phyloP scores from a whole-genome alignment of 1,140 invertebrate species.

The Dendrolimus punctatus region DNA sequence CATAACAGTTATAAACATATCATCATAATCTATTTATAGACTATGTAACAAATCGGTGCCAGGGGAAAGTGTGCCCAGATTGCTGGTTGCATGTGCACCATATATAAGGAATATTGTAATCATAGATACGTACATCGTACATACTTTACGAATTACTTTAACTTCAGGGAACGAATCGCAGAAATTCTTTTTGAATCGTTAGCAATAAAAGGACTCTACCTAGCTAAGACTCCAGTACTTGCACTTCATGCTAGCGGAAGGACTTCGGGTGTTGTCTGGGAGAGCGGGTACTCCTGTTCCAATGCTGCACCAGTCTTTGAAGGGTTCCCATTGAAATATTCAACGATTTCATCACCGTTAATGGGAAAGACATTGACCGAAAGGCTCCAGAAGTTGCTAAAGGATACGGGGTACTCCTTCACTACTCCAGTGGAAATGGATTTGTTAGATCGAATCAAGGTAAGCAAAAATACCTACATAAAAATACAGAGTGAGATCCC shows the following conservation, averaged over 20 bases:
- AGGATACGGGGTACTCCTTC: slow-evolving; percentile 38
- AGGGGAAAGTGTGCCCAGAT: too few relatives aligned
- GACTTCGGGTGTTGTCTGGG: slow-evolving; percentile 45
- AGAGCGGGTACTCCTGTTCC: slow-evolving; percentile 35
- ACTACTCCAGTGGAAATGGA: slow-evolving; percentile 46
- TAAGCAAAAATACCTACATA: slow-evolving; percentile 20
- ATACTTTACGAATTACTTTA: slow-evolving; percentile 3
- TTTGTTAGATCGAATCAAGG: slow-evolving; percentile 80
- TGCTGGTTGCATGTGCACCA: too few relatives aligned
- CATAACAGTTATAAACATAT: too few relatives aligned
- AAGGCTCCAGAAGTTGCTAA: slow-evolving; percentile 25
- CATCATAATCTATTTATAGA: too few relatives aligned
- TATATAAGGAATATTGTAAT: not conserved
- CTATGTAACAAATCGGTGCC: too few relatives aligned
- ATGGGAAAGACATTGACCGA: slow-evolving; percentile 34
- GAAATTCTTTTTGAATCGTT: slow-evolving; percentile 52
- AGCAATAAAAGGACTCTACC: slow-evolving; percentile 28
- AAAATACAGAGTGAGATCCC: too few relatives aligned
- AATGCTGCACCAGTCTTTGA: slow-evolving; percentile 43
- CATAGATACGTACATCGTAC: not conserved
- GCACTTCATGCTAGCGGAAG: slow-evolving; percentile 38
- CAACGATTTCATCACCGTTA: slow-evolving; percentile 28
- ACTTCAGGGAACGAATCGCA: slow-evolving; percentile 36
- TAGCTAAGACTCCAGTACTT: slow-evolving; percentile 31
- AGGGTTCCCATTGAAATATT: slow-evolving; percentile 44